Conservation (phyloP, 1,140 invertebrate genomes). For the Drosophila simulans region DNA sequence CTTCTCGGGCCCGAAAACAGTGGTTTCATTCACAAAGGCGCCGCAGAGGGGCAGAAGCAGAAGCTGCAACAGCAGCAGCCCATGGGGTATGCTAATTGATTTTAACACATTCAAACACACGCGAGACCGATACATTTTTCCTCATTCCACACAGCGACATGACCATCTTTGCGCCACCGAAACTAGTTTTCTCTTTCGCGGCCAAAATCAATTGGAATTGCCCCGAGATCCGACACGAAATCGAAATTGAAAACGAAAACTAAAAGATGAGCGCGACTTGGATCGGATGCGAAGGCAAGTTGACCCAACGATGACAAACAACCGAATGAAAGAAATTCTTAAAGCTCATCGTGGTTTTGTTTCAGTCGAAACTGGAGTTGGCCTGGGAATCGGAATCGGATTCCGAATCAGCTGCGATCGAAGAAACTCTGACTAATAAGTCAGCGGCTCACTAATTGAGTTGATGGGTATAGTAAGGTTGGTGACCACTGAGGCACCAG, state of each 20-base stretch:
- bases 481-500: constrained; percentile 15
- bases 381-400: constrained; percentile 13
- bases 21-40: constrained; percentile 52
- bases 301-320: constrained; percentile 61
- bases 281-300: constrained; percentile 43
- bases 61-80: constrained; percentile 24
- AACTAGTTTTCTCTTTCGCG: constrained; percentile 66
- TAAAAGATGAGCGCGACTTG: constrained; percentile 7
- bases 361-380: constrained; percentile 40
- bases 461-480: not conserved
- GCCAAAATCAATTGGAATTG: constrained; percentile 17
- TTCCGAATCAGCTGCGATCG: constrained; percentile 18
- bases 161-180: constrained; percentile 61
- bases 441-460: constrained; percentile 47
- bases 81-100: constrained; percentile 75
- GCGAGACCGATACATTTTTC: constrained; percentile 70
- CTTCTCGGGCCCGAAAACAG: constrained; percentile 55
- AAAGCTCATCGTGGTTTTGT: constrained; percentile 68
- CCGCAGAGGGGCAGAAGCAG: constrained; percentile 23
- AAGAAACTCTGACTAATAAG: constrained; percentile 42
- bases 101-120: constrained; percentile 67
- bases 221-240: constrained; percentile 14
- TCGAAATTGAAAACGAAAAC: constrained; percentile 31
- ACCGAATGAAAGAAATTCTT: constrained; percentile 71
- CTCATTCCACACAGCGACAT: constrained; percentile 53